These are phyloP conservation scores for Orchestes rusci DNA, from an alignment of 2,888 invertebrate genomes.

Conservation along the genomic window DNA sequence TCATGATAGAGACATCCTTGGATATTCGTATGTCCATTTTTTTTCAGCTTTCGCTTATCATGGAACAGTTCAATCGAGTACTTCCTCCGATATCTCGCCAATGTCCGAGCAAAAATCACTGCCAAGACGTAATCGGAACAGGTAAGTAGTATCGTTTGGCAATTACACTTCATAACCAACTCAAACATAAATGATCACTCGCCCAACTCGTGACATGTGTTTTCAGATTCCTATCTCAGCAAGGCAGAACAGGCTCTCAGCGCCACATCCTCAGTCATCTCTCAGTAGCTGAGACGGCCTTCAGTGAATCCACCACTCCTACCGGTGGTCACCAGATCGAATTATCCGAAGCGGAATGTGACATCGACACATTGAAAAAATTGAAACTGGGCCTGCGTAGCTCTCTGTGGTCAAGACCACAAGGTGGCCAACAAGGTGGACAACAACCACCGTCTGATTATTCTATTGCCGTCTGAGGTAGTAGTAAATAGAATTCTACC, in stretches of 20 bases:
- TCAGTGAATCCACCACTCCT: conserved; percentile 38
- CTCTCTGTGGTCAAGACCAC: conserved; percentile 63
- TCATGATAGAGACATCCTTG: too few species aligned
- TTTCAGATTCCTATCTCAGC: conserved; percentile 48
- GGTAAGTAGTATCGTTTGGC: too few species aligned
- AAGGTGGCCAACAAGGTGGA: conserved; percentile 46
- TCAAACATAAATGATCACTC: too few species aligned
- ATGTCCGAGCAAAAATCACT: conserved; percentile 72
- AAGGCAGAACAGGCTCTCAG: conserved; percentile 40
- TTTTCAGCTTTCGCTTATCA: conserved; percentile 60
- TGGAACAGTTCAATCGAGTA: conserved; percentile 62
- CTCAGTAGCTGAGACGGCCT: conserved; percentile 52
- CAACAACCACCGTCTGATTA: conserved; percentile 58
- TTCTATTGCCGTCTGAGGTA: conserved; percentile 65
- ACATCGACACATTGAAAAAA: conserved; percentile 67
- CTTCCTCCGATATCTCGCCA: conserved; percentile 69
- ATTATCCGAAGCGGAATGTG: conserved; percentile 63
- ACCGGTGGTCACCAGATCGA: conserved; percentile 48
- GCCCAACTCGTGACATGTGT: too few species aligned
- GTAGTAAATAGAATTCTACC: too few species aligned
- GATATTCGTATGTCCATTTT: too few species aligned
- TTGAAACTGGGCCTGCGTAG: conserved; percentile 62
- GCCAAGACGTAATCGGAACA: conserved; percentile 61
- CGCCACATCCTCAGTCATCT: conserved; percentile 59
- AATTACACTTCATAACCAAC: too few species aligned